These are phyloP conservation scores for Chauna torquata DNA, from an alignment of 2,113 vertebrate species.

Conservation along the genomic window DNA sequence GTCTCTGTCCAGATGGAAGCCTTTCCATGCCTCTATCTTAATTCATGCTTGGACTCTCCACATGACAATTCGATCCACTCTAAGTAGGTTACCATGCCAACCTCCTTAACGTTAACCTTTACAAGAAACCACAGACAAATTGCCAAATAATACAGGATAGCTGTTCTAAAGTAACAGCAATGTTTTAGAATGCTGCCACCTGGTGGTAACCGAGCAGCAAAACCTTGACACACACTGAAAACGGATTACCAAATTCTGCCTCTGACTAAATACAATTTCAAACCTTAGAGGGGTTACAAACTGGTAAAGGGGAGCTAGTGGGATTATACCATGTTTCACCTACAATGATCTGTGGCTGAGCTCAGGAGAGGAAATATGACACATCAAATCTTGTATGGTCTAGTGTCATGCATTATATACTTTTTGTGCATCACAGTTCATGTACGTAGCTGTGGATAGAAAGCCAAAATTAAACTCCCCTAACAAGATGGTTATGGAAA, in stretches of 20 bases:
- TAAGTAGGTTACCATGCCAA: constrained; percentile 33
- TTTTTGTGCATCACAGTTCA: not conserved
- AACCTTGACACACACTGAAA: not conserved
- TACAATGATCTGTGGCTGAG: fast-evolving
- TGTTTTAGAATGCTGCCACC: constrained; percentile 70
- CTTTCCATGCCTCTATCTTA: not conserved
- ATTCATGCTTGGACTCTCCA: constrained; percentile 13
- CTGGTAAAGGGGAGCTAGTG: not conserved
- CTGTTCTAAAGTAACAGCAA: not conserved
- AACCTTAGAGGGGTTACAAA: not conserved
- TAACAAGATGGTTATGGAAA: not conserved
- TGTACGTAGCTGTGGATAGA: fast-evolving
- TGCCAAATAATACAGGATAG: not conserved
- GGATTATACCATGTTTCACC: not conserved
- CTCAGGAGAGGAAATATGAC: not conserved
- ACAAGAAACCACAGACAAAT: not conserved
- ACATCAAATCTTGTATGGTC: fast-evolving
- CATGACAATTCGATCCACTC: not conserved
- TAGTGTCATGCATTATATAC: not conserved
- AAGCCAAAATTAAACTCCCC: not conserved
- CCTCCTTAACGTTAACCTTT: not conserved
- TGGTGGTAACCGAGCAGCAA: constrained; percentile 36
- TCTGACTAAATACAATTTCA: not conserved
- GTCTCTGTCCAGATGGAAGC: not conserved
- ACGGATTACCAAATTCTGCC: not conserved